A percentile compares a stretch with the other conserved stretches of the same genome.
These are phyloP conservation scores for Microhierax caerulescens DNA, from an alignment of 2,797 vertebrate genomes.

Conservation along the genomic window DNA sequence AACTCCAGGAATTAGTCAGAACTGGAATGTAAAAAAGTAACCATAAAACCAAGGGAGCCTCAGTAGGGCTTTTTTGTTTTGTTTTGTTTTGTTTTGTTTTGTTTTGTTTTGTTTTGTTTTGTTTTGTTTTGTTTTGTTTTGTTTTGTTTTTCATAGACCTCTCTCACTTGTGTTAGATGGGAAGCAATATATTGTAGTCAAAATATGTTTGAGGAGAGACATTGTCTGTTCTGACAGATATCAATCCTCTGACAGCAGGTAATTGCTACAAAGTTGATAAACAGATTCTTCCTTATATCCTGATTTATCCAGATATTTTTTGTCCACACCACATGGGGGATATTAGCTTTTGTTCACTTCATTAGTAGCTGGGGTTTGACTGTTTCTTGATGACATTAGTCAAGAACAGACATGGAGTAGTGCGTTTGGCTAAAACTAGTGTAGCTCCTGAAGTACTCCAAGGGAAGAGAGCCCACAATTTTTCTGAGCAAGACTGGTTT, in stretches of 20 bases:
- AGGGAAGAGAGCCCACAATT: neutral
- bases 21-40: neutral
- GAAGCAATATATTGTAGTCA: neutral
- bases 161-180: neutral
- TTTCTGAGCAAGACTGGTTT: neutral
- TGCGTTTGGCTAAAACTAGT: neutral
- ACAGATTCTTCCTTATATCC: neutral
- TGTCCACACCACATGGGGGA: neutral
- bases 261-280: neutral
- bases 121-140: neutral
- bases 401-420: neutral
- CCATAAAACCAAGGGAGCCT: neutral
- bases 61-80: neutral
- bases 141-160: neutral
- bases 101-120: neutral
- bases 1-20: neutral
- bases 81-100: too few species aligned
- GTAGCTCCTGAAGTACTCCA: neutral
- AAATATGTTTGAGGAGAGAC: neutral
- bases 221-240: neutral
- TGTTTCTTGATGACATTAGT: neutral
- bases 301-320: neutral
- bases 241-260: neutral
- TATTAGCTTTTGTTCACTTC: neutral
- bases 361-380: neutral